phyloP scores from a whole-genome alignment of 2,113 vertebrate species.

The Telmatochromis sp. region DNA sequence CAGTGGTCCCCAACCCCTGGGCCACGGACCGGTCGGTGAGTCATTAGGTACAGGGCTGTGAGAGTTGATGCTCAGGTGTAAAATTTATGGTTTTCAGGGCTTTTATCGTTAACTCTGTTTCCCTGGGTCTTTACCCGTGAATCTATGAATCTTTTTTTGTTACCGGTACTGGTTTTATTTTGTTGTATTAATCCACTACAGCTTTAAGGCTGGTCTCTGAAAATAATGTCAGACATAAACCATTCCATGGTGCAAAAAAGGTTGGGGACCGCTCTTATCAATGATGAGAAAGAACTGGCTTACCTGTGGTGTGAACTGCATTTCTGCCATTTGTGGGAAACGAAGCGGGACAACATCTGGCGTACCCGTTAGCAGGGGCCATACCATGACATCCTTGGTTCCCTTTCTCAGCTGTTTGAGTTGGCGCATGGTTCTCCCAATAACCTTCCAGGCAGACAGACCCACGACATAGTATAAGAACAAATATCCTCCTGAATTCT shows the following conservation, averaged over 20 bases:
- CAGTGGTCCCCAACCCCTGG: no score
- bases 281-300: neutral
- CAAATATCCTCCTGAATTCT: neutral
- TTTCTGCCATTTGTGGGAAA: neutral
- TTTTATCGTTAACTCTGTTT: neutral
- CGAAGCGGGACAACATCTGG: neutral
- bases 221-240: accelerated
- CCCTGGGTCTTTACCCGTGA: neutral
- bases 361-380: accelerated
- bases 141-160: neutral
- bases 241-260: neutral
- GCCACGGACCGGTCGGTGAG: no score
- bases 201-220: neutral
- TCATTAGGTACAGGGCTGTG: no score
- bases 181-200: neutral
- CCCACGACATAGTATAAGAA: accelerated
- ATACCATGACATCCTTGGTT: neutral
- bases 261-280: neutral
- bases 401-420: neutral
- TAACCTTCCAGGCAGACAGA: neutral
- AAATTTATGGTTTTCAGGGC: neutral
- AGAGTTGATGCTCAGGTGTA: neutral
- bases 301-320: neutral
- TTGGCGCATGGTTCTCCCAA: neutral
- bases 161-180: neutral